Base-by-base conservation (phyloP, 2,888 invertebrate genomes). In the Sphaerolaimus hirsutus region DNA sequence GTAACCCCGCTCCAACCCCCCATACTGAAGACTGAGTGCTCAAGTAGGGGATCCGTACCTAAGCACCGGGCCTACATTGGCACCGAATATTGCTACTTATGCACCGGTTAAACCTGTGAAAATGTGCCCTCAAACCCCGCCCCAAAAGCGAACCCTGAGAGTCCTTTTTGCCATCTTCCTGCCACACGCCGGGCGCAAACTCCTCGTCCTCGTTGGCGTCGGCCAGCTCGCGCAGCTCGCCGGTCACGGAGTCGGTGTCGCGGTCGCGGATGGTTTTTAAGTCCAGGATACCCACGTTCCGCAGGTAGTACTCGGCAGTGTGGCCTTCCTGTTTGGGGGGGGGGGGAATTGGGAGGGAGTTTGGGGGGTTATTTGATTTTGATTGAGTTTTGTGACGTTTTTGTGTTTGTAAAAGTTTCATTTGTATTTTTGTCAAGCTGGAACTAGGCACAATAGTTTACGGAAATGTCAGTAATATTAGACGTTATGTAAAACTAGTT, bases 291-390 rank as follows among this genome's bases (percentile, higher is more conserved):
- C 57, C 56, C 2, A 61, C 58, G 74, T 79, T 74, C 46, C 75
- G 71, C 55, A 74, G 71, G 64, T 81, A 83, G 61, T 77, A 78
- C 58, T 81, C 81, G 35, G 82, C 76, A 43, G 78, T 76, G 45
- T 75, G 73, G 40, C 78, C 81, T 60, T 75, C 74, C 82, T 82
- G 62, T 1, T 53, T 47, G 2, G 43, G 29, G 2, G 12, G 19
- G 3, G 23, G 17, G 3, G 22, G 7, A 22, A 4, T 4, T 5
- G 3, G 7, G 5, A 24, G 4, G 24, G 7, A 41, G 22, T 37
- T 10, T 32, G 17, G 32, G 32, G 32, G 17, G n/a, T n/a, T n/a
- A n/a, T n/a, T n/a, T n/a, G n/a, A n/a, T n/a, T n/a, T n/a, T n/a
- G n/a, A n/a, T n/a, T n/a, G n/a, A n/a, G n/a, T n/a, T n/a, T n/a